Base-by-base conservation (phyloP, 1,140 invertebrate genomes). In the Cydia amplana region DNA sequence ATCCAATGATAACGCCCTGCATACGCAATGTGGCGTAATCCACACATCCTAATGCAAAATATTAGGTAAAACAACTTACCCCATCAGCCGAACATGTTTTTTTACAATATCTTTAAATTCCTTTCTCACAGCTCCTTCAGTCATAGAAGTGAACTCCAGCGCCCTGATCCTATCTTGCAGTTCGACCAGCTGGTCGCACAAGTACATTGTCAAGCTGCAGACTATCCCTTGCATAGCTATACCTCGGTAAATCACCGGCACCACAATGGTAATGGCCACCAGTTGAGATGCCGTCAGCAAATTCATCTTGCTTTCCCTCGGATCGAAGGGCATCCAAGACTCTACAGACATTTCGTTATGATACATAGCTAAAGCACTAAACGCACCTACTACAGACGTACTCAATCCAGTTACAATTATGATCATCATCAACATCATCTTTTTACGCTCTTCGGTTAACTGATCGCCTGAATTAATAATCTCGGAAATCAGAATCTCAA, bases 261-360 rank as follows among this genome's bases (percentile, higher is more conserved):
- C 79, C 1, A 84, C 63, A 28, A 89, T 83, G 12, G 75, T 75
- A 7, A 83, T 20, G 0, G 83, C 84, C 28, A 85, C 32, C 73
- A 92, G 85, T 79, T 90, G 85, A 14, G 74, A 32, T 4, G 84
- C 82, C 16, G 85, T 10, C 12, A 88, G 72, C 14, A 86, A 82
- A 51, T 83, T 83, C 76, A 81, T 85, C 63, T 75, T 75, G 65
- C 79, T 86, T 75, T 89, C 81, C 7, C 78, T 67, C 1, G 82
- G 82, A 70, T 92, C 82, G 74, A 92, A 92, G 10, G 90, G 90
- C 77, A 92, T 79, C 89, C 89, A 92, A 1, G 86, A 83, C 70
- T 88, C 89, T 1, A 89, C 77, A 1, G 81, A 77, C 81, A 92
- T 81, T 64, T 88, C 87, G 40, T 82, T 80, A 74, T 88, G 83